Percentiles rank a stretch among this genome's conserved stretches.
Conservation (phyloP, 1,140 invertebrate species). For the Apis mellifera region Amel_HAv3.1 CM009933.2:8160001-8160500, state of each 20-base stretch:
- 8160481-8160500: too few species aligned
- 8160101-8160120: constrained; percentile 1
- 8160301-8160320: background rate
- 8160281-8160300: background rate
- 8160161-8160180: constrained; percentile 63
- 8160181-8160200: background rate
- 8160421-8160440: too few species aligned
- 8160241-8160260: too few species aligned
- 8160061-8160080: background rate
- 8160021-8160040: background rate
- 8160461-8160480: too few species aligned
- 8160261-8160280: background rate
- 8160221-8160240: background rate
- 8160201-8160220: background rate
- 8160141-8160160: constrained; percentile 63
- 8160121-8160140: background rate
- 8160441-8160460: too few species aligned
- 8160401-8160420: background rate
- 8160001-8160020: background rate
- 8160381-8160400: background rate
- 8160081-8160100: background rate
- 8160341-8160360: background rate
- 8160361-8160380: background rate
- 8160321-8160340: background rate
- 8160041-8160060: background rate